Evolutionary conservation across 1,140 invertebrate species (phyloP).

Genomic region (Drosophila repleta): DNA sequence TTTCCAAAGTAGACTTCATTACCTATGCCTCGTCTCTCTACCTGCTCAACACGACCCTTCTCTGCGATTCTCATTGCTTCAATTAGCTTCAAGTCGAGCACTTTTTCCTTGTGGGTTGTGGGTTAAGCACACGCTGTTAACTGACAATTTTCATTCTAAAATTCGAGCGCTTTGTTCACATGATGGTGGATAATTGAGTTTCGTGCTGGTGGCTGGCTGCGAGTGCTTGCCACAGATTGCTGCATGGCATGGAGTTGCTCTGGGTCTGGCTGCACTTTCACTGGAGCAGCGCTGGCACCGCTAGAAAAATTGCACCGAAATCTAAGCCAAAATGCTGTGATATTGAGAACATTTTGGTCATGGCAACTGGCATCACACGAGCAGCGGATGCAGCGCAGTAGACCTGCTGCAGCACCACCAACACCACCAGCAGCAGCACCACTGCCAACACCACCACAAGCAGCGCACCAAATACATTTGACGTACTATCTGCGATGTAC

Average conservation of each 20-base stretch:
- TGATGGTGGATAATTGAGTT: neutral
- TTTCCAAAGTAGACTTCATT: too few species aligned
- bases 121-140: too few species aligned
- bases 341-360: constrained; percentile 77
- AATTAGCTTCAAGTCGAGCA: neutral
- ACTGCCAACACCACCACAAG: constrained; percentile 6
- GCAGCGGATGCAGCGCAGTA: constrained; percentile 51
- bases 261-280: constrained; percentile 31
- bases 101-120: too few species aligned
- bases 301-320: constrained; percentile 46
- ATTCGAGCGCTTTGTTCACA: neutral
- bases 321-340: constrained; percentile 53
- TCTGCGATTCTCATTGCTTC: neutral
- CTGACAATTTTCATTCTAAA: neutral
- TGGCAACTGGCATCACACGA: constrained; percentile 64
- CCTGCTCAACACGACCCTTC: neutral
- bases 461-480: constrained; percentile 37
- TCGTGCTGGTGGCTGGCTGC: constrained; percentile 7
- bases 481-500: constrained; percentile 73
- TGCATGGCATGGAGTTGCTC: constrained; percentile 14
- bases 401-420: constrained; percentile 17
- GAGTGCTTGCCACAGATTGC: constrained; percentile 22
- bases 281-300: constrained; percentile 17
- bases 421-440: constrained; percentile 10
- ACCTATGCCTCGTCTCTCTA: neutral